Conservation (phyloP, 2,797 vertebrate species). For the Ptychadena robeensis region DNA sequence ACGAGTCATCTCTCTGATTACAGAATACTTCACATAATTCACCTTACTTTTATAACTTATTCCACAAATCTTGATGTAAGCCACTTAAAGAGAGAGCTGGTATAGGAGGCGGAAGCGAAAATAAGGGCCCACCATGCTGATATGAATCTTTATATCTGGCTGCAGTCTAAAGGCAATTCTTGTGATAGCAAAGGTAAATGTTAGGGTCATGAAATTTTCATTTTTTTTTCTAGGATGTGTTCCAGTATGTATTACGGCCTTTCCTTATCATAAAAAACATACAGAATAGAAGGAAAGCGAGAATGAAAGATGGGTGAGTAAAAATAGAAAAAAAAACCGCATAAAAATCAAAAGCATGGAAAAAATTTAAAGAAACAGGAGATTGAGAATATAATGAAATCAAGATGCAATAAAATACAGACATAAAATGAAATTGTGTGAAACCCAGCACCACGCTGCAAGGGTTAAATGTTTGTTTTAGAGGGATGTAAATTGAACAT, state of each 20-base stretch:
- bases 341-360: too few relatives aligned
- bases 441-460: too few relatives aligned
- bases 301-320: background rate
- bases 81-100: constrained; percentile 10
- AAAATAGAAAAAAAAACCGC: background rate
- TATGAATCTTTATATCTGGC: background rate
- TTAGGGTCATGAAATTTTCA: background rate
- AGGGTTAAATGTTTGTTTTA: too few relatives aligned
- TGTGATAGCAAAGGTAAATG: background rate
- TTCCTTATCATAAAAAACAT: background rate
- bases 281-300: background rate
- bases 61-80: constrained; percentile 34
- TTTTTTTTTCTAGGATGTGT: background rate
- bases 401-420: too few relatives aligned
- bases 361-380: too few relatives aligned
- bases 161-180: background rate
- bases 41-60: constrained; percentile 42
- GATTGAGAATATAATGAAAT: too few relatives aligned
- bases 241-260: background rate
- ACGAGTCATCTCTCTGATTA: constrained; percentile 32
- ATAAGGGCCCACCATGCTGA: constrained; percentile 14
- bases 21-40: constrained; percentile 28
- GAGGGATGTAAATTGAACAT: too few relatives aligned
- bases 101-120: background rate
- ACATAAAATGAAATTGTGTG: too few relatives aligned